Base-by-base conservation (phyloP, 2,113 vertebrate genomes). In the Myxocyprinus asiaticus region DNA sequence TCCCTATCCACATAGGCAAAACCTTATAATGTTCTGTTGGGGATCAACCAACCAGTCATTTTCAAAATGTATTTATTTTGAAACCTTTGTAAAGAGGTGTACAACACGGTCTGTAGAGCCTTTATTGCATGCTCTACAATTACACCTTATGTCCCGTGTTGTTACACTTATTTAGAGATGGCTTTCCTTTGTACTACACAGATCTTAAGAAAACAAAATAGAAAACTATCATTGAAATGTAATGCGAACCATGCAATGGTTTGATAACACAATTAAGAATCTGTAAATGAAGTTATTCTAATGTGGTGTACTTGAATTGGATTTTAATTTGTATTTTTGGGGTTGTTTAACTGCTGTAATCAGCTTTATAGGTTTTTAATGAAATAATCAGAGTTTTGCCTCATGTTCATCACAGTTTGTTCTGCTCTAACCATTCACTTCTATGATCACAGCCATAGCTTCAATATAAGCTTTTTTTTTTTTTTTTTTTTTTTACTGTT, bases 1-100 rank as follows among this genome's bases (percentile, higher is more conserved):
- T 9, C 61, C 67, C 62, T 55, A 77, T 80, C 17, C 63, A 61
- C 62, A 76, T 59, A 67, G 42, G 50, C 56, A 69, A 62, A 58
- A 59, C 12, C 7, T 42, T 63, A 78, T 6, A 77, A 48, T 45
- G 67, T 70, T 78, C 69, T 68, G 14, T 78, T 69, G 8, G 59
- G 50, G 47, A 43, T 58, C 63, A 75, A 68, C 12, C n/a, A 63
- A 61, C 44, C 42, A n/a, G 0, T 8, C 12, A 51, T n/a, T n/a
- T n/a, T n/a, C n/a, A 64, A 65, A 47, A 33, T 33, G 22, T 33
- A 33, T 6, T 15, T 58, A 58, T n/a, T 58, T 58, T 58, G 2
- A 58, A 56, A 12, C 11, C 47, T 48, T 48, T 56, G 10, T 5
- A 56, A 56, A 12, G 22, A 33, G 22, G 22, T 33, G 22, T 33